phyloP scores from a whole-genome alignment of 2,797 vertebrate genomes.

The Sebastes minor region DNA sequence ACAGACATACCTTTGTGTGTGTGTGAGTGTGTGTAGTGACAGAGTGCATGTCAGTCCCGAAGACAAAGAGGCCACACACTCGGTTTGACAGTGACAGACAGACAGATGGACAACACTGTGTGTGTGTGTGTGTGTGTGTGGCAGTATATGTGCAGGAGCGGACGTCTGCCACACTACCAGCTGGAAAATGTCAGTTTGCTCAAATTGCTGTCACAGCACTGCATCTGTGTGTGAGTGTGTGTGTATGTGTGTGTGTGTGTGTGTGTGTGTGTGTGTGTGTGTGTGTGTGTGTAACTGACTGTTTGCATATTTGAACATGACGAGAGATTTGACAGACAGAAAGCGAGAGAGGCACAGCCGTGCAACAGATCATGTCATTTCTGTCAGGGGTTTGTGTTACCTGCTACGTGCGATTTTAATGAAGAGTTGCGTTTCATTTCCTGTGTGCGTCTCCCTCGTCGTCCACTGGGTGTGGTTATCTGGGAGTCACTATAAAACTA shows the following conservation, averaged over 20 bases:
- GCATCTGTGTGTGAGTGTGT: conserved; percentile 21
- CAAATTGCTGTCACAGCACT: conserved; percentile 62
- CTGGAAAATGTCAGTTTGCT: conserved; percentile 73
- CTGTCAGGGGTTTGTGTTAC: conserved; percentile 41
- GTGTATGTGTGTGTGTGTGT: conserved; percentile 1
- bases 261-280: not conserved
- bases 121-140: conserved; percentile 1
- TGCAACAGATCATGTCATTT: conserved; percentile 43
- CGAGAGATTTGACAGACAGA: conserved; percentile 48
- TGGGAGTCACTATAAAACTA: conserved; percentile 19
- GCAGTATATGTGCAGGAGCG: conserved; percentile 32
- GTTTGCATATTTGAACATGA: conserved; percentile 61
- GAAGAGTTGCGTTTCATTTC: conserved; percentile 43
- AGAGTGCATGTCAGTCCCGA: conserved; percentile 44
- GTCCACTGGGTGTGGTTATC: conserved; percentile 63
- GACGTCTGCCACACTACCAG: conserved; percentile 70
- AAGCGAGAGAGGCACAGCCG: conserved; percentile 26
- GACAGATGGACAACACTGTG: conserved; percentile 50
- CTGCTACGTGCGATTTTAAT: conserved; percentile 57
- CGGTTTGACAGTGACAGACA: conserved; percentile 62
- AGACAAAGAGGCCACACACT: conserved; percentile 56
- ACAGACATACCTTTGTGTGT: not conserved
- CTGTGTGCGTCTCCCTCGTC: conserved; percentile 15
- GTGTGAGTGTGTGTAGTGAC: conserved; percentile 12
- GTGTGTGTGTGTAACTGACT: conserved; percentile 38